Percentiles rank a stretch among this genome's conserved stretches.
These are phyloP conservation scores for Heliocidaris erythrogramma DNA, from an alignment of 35 echinoderm and acorn worm genomes.

Conservation along the genomic window DNA sequence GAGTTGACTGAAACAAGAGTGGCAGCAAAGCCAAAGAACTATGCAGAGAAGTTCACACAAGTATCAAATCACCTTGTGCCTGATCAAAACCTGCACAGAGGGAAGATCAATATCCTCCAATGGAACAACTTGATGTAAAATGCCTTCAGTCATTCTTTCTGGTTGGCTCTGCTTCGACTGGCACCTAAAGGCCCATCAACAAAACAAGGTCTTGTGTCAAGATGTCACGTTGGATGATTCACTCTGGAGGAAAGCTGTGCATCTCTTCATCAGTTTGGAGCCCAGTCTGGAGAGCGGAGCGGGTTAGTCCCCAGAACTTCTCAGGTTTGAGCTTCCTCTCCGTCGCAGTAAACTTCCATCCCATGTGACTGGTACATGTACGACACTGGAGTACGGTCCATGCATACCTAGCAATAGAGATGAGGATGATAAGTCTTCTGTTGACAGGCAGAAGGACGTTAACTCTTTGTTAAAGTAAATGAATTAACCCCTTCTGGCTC, in stretches of 20 bases:
- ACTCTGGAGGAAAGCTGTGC: conserved; percentile 29
- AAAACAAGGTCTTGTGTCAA: not conserved
- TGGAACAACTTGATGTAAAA: not conserved
- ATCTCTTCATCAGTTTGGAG: conserved; percentile 47
- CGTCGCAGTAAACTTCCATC: conserved; percentile 90
- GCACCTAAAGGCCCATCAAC: not conserved
- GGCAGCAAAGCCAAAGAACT: not conserved
- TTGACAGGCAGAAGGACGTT: not conserved
- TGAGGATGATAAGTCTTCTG: too few relatives aligned
- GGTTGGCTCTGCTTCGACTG: not conserved
- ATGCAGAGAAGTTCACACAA: not conserved
- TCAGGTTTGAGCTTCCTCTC: conserved; percentile 88
- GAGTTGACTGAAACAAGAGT: too few relatives aligned
- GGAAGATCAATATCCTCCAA: not conserved
- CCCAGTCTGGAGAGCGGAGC: conserved; percentile 75
- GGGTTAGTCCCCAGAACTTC: conserved; percentile 94
- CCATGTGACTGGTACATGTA: conserved; percentile 88
- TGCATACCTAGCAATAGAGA: conserved; percentile 70
- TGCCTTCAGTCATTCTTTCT: not conserved
- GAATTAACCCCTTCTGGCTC: not conserved
- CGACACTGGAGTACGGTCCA: conserved; percentile 99
- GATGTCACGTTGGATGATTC: not conserved
- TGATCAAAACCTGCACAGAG: not conserved
- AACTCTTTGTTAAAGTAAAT: not conserved
- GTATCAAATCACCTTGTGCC: not conserved